phyloP scores from a whole-genome alignment of 2,888 invertebrate genomes.

The Dugesia japonica region DNA sequence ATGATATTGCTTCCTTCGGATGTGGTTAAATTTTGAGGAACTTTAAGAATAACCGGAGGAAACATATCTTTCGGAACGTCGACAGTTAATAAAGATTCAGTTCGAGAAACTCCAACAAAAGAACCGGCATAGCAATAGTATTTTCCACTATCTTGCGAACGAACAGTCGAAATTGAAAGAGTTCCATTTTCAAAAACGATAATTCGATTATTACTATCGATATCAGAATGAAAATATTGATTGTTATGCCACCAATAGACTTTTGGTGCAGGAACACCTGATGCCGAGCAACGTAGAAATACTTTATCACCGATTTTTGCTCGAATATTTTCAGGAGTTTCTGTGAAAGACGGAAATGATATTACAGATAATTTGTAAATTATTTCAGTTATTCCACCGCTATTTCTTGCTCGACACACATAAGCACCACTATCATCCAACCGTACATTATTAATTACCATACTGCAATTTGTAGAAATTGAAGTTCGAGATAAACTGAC shows the following conservation, averaged over 20 bases:
- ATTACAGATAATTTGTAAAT: constrained; percentile 12
- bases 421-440: not conserved
- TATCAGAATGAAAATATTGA: not conserved
- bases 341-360: constrained; percentile 15
- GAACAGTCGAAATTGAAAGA: not conserved
- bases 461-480: not conserved
- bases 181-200: constrained; percentile 5
- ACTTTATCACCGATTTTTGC: not conserved
- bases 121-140: not conserved
- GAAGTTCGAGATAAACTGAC: not conserved
- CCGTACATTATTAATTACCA: not conserved
- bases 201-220: not conserved
- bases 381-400: not conserved
- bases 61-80: not conserved
- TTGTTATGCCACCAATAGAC: not conserved
- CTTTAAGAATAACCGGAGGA: not conserved
- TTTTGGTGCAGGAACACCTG: not conserved
- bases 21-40: not conserved
- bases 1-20: not conserved
- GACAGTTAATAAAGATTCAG: not conserved
- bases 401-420: not conserved
- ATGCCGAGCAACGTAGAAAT: not conserved
- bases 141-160: not conserved
- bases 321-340: not conserved
- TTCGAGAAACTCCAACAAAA: not conserved